Conservation (phyloP, 2,113 vertebrate genomes). For the Turnix velox region DNA sequence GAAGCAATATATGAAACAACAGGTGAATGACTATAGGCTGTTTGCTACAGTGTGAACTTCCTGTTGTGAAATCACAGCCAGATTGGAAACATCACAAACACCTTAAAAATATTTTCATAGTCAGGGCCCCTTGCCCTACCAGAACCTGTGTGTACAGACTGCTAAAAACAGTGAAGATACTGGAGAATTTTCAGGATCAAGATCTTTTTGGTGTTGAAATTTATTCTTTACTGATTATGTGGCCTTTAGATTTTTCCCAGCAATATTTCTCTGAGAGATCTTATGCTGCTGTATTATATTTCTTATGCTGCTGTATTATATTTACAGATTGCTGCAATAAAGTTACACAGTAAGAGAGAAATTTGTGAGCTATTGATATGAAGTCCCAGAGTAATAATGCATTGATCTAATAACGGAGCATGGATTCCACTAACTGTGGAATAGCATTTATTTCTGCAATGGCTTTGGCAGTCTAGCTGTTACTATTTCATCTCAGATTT, state of each 20-base stretch:
- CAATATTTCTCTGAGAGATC: background rate
- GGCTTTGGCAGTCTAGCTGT: background rate
- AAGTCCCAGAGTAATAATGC: background rate
- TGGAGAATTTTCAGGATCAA: background rate
- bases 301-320: background rate
- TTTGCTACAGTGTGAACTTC: background rate
- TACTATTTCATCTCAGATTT: background rate
- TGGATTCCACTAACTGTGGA: background rate
- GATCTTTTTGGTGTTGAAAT: background rate
- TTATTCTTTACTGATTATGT: background rate
- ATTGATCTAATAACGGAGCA: background rate
- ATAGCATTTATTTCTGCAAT: background rate
- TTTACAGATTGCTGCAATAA: constrained; percentile 2
- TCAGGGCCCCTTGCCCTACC: background rate
- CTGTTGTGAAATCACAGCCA: background rate
- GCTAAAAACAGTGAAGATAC: background rate
- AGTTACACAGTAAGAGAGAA: background rate
- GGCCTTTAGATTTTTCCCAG: background rate
- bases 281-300: background rate
- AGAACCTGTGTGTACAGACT: background rate
- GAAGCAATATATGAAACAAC: background rate
- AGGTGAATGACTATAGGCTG: background rate
- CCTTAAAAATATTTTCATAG: background rate
- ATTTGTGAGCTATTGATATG: background rate
- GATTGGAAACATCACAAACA: background rate